A percentile compares a stretch with the other conserved stretches of the same genome.
phyloP scores from a whole-genome alignment of 2,113 vertebrate species.

The Calonectris borealis region DNA sequence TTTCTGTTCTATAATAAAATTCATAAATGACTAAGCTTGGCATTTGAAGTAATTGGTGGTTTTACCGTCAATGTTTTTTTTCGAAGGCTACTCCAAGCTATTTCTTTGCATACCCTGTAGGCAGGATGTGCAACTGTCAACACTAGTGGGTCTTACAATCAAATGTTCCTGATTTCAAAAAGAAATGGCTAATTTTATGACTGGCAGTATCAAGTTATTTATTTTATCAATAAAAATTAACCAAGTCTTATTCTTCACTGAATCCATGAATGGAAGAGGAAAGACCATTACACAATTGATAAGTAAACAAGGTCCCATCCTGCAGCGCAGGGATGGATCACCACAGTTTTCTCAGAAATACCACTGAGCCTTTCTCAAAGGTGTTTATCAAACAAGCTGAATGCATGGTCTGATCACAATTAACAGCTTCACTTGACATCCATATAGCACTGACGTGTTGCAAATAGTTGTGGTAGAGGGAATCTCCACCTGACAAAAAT shows the following conservation, averaged over 20 bases:
- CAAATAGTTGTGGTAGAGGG: neutral
- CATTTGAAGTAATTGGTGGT: neutral
- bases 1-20: neutral
- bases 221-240: neutral
- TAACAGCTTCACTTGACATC: neutral
- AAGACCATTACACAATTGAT: neutral
- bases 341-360: neutral
- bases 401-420: neutral
- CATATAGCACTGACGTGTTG: neutral
- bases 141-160: neutral
- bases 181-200: neutral
- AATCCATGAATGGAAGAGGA: neutral
- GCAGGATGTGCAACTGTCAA: neutral
- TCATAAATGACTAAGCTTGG: neutral
- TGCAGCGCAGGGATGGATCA: neutral
- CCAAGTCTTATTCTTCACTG: neutral
- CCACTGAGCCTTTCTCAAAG: neutral
- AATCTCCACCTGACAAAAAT: neutral
- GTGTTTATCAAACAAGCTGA: neutral
- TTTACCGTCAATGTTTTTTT: neutral
- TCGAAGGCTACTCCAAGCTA: neutral
- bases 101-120: neutral
- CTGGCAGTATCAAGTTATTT: neutral
- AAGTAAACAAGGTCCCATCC: neutral
- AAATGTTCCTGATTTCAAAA: neutral